Base-by-base conservation (phyloP, 35 echinoderm and acorn worm species). In the Holothuria glaberrima region DNA sequence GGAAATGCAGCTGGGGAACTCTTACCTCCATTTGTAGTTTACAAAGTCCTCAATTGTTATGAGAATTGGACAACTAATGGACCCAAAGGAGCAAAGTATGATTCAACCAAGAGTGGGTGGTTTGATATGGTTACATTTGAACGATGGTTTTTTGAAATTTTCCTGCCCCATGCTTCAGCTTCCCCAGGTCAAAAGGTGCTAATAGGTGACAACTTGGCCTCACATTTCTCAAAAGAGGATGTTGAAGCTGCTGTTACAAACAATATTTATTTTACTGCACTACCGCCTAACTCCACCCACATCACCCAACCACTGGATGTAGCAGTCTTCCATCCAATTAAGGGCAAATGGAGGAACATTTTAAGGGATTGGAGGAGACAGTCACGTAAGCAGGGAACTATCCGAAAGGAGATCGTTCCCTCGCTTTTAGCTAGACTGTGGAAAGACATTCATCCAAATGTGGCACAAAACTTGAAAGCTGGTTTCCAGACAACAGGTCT, bases 11-110 rank as follows among this genome's bases (percentile, higher is more conserved):
- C 60, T 25, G 85, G 85, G 0, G 45, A 14, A 3, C 35, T 70
- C 5, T 50, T 88, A 36, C 85, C 85, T 1, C 64, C 64, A 34
- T 88, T 88, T 88, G 85, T 70, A 3, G 63, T 88, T 1, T 70
- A 88, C 44, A 88, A 88, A n/a, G 85, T 62, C 5, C 64, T 33
- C 2, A 38, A 88, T 36, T 48, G 30, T 17, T 88, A 88, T 88
- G 85, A 87, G 34, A 87, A 87, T 45, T 87, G 83, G 83, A 44
- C 62, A n/a, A n/a, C n/a, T n/a, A n/a, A n/a, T n/a, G n/a, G n/a
- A n/a, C n/a, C n/a, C n/a, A n/a, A n/a, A n/a, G n/a, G n/a, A n/a
- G n/a, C n/a, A n/a, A n/a, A n/a, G n/a, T n/a, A n/a, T n/a, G n/a
- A n/a, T n/a, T n/a, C n/a, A n/a, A n/a, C n/a, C n/a, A n/a, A n/a